Evolutionary conservation across 2,888 invertebrate genomes (phyloP).

Genomic region (Diarsia rubi): DNA sequence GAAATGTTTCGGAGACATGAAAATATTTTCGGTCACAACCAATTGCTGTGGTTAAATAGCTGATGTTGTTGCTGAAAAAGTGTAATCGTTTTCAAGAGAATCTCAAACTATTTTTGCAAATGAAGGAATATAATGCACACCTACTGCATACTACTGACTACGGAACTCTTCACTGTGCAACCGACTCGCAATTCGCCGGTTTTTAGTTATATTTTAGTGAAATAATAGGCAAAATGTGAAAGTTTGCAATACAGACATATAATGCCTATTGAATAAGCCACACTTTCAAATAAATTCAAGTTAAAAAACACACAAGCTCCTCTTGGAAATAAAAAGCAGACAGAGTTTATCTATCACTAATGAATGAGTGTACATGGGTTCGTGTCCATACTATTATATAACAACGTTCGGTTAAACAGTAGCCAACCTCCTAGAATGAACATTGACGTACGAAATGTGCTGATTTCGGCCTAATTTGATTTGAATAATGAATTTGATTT

Average conservation of each 20-base stretch:
- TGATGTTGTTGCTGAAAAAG: neutral
- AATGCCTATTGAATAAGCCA: neutral
- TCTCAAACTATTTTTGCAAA: neutral
- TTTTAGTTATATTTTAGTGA: constrained; percentile 1
- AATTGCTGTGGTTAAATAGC: neutral
- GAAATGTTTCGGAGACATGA: neutral
- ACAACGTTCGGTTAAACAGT: too few relatives aligned
- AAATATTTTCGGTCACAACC: neutral
- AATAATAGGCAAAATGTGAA: neutral
- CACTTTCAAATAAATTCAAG: neutral
- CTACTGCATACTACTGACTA: neutral
- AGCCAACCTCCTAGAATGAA: too few relatives aligned
- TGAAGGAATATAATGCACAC: neutral
- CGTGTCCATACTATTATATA: too few relatives aligned
- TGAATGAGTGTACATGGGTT: too few relatives aligned
- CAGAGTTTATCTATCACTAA: too few relatives aligned
- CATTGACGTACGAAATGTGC: too few relatives aligned
- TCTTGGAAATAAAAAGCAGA: too few relatives aligned
- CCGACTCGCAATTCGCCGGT: neutral
- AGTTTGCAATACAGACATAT: neutral
- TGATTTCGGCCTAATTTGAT: too few relatives aligned
- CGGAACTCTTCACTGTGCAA: neutral
- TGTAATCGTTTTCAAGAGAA: neutral
- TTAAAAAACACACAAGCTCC: too few relatives aligned
- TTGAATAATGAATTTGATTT: too few relatives aligned